Evolutionary conservation across 2,888 invertebrate species (phyloP), one percentile per base, ranked within the genome.

Genomic region (Pyrocoelia pectoralis): DNA sequence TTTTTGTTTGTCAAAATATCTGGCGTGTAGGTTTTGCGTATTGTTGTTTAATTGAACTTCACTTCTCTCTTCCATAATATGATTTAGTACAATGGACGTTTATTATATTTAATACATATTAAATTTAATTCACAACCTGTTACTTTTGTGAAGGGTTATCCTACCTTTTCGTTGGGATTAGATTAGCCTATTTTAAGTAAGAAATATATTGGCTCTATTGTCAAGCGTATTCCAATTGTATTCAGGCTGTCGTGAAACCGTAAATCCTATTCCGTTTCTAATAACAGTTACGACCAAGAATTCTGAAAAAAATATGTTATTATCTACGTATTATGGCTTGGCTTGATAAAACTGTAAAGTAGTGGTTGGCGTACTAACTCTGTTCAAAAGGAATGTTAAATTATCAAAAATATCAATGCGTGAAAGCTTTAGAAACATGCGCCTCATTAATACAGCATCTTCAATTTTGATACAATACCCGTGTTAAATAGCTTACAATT

Each of bases 21-120:
- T 40, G 4, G 4, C 13, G 40, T 40, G 40, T n/a, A 13, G 40
- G 18, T 17, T 18, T 10, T 52, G 33, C 28, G 5, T 28, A 13
- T 9, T 46, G 56, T 56, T 33, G 24, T 49, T 56, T 56, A 56
- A 56, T 56, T 56, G 56, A 56, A 56, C 56, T 48, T 51, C 57
- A 29, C 28, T 49, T 19, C 18, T 29, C 50, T 17, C 50, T 57
- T 57, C 24, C 51, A 57, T 49, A 18, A 57, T 15, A 51, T 17
- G 50, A 38, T 41, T 57, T 55, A 24, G 13, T 18, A 43, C 51
- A 56, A 50, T 29, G 40, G 29, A 13, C 18, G 48, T 24, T 57
- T 51, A 57, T 57, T 51, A 51, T 51, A 41, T 57, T 28, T 51
- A 57, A 50, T 59, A 52, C 52, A 38, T 58, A 48, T 52, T 43